phyloP scores from a whole-genome alignment of 2,888 invertebrate genomes.

The Lucinisca nassula region DNA sequence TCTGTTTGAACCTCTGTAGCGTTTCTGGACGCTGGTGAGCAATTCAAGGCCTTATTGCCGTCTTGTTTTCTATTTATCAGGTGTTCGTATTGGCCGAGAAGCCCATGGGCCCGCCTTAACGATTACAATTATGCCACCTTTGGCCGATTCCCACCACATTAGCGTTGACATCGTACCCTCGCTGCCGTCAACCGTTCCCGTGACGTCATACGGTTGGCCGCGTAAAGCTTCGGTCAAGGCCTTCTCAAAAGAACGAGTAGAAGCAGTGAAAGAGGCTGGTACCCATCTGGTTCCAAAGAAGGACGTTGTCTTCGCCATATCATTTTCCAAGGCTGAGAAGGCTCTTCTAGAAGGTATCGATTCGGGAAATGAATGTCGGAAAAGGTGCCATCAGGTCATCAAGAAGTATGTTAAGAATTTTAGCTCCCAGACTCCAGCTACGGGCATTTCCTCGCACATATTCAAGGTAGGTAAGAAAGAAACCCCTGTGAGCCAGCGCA shows the following conservation, averaged over 20 bases:
- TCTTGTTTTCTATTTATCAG: too few relatives aligned
- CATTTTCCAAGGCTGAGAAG: constrained; percentile 46
- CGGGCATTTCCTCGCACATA: constrained; percentile 40
- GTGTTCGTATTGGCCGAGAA: constrained; percentile 19
- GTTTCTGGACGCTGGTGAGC: too few relatives aligned
- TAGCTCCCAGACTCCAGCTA: not conserved
- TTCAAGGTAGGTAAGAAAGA: constrained; percentile 32
- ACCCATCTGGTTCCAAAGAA: constrained; percentile 53
- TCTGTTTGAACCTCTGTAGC: too few relatives aligned
- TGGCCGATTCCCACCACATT: constrained; percentile 24
- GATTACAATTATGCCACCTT: constrained; percentile 21
- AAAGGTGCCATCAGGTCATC: constrained; percentile 5
- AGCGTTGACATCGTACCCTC: constrained; percentile 40
- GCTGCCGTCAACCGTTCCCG: constrained; percentile 2
- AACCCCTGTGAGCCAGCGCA: too few relatives aligned
- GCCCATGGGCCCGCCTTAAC: constrained; percentile 55
- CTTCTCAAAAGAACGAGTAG: constrained; percentile 15
- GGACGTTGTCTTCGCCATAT: constrained; percentile 32
- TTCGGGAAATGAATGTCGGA: constrained; percentile 43
- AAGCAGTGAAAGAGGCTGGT: constrained; percentile 23
- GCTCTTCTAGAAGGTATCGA: constrained; percentile 38
- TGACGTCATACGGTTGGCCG: constrained; percentile 33
- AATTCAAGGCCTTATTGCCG: too few relatives aligned
- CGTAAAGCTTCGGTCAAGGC: constrained; percentile 34
- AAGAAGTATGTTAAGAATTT: constrained; percentile 22